Percentiles rank a stretch among this genome's conserved stretches.
These are phyloP conservation scores for Trachurus trachurus DNA, from an alignment of 2,797 vertebrate genomes.

Conservation along the genomic window DNA sequence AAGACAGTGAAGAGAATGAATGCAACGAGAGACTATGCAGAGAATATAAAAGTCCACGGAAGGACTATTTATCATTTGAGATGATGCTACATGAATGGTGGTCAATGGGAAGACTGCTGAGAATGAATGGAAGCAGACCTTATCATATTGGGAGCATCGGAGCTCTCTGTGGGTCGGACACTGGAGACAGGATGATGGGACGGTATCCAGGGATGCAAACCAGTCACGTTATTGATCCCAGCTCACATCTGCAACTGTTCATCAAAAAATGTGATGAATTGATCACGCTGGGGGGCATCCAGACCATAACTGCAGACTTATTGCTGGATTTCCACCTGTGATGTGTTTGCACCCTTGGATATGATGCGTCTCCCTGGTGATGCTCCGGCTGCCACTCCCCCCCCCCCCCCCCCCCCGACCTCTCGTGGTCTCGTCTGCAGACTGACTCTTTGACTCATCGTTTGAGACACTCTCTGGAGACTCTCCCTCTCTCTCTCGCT, in stretches of 20 bases:
- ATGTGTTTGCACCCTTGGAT: slow-evolving; percentile 68
- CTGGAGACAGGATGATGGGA: slow-evolving; percentile 21
- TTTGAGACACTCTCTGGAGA: neutral
- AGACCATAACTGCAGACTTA: neutral
- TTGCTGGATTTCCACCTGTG: neutral
- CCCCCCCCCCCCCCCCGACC: slow-evolving; percentile 26
- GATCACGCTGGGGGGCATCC: neutral
- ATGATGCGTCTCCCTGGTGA: neutral
- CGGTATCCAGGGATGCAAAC: slow-evolving; percentile 63
- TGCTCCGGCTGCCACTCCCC: slow-evolving; percentile 38
- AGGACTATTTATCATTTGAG: slow-evolving; percentile 26
- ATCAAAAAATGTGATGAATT: neutral
- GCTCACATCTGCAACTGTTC: neutral
- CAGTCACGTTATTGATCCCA: neutral
- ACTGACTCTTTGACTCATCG: slow-evolving; percentile 19
- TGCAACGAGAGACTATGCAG: slow-evolving; percentile 52
- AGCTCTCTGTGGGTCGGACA: slow-evolving; percentile 8
- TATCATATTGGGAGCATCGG: slow-evolving; percentile 5
- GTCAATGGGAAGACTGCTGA: slow-evolving; percentile 51
- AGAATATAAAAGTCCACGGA: slow-evolving; percentile 38
- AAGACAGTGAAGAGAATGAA: slow-evolving; percentile 32
- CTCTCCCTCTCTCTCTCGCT: neutral
- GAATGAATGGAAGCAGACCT: slow-evolving; percentile 25
- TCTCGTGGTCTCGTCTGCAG: slow-evolving; percentile 33
- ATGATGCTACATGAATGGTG: slow-evolving; percentile 13